Conservation (phyloP, 1,140 invertebrate species). For the Phymorhynchus buccinoides region DNA sequence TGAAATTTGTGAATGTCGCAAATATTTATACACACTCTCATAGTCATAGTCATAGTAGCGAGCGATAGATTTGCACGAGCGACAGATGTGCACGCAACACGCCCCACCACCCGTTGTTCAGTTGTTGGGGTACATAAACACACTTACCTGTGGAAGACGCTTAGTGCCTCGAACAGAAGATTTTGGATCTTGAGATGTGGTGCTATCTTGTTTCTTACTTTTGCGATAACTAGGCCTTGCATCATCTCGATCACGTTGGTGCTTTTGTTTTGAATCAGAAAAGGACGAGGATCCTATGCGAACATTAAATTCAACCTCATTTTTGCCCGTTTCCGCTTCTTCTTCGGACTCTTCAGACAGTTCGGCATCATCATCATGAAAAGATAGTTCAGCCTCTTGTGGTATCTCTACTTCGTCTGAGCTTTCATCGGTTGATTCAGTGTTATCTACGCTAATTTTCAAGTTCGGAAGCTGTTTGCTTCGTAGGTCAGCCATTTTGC, state of each 20-base stretch:
- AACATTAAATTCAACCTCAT: slow-evolving; percentile 42
- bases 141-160: not conserved
- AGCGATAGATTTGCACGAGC: too few species aligned
- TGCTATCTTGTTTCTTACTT: not conserved
- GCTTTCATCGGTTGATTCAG: slow-evolving; percentile 55
- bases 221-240: not conserved
- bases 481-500: slow-evolving; percentile 53
- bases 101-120: too few species aligned
- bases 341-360: slow-evolving; percentile 34
- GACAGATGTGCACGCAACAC: too few species aligned
- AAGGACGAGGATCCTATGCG: slow-evolving; percentile 19
- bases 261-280: not conserved
- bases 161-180: not conserved
- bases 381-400: slow-evolving; percentile 10
- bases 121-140: too few species aligned
- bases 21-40: too few species aligned
- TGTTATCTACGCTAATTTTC: slow-evolving; percentile 67
- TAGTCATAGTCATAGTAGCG: too few species aligned
- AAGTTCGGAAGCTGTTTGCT: slow-evolving; percentile 61
- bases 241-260: not conserved
- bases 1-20: too few species aligned
- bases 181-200: not conserved
- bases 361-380: slow-evolving; percentile 26
- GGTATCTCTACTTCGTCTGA: slow-evolving; percentile 43
- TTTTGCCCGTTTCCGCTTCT: slow-evolving; percentile 43